Evolutionary conservation across 2,113 vertebrate species (phyloP).

Genomic region (Candoia aspera): DNA sequence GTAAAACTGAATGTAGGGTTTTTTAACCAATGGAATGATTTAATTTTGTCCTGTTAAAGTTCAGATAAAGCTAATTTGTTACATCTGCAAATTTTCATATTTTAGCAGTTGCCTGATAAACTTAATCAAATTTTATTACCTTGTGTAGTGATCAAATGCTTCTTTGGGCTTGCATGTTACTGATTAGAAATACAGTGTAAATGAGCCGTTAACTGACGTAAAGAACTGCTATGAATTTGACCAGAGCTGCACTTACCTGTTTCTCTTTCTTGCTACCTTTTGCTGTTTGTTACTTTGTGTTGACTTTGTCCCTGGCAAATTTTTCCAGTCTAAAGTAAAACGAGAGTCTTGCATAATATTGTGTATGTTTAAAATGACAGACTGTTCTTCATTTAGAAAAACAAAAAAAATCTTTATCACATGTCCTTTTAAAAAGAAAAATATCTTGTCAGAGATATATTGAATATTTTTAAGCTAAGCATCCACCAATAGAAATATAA

Average conservation of each 20-base stretch:
- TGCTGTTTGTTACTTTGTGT: slow-evolving; percentile 78
- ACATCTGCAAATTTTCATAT: slow-evolving; percentile 81
- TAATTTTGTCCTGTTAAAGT: slow-evolving; percentile 77
- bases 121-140: slow-evolving; percentile 83
- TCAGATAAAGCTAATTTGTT: slow-evolving; percentile 80
- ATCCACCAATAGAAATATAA: slow-evolving; percentile 53
- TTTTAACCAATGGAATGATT: slow-evolving; percentile 78
- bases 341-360: slow-evolving; percentile 73
- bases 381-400: slow-evolving; percentile 69
- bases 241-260: slow-evolving; percentile 87
- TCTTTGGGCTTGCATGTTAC: slow-evolving; percentile 88
- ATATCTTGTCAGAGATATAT: slow-evolving; percentile 63
- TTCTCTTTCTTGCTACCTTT: slow-evolving; percentile 71
- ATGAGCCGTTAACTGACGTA: slow-evolving; percentile 81
- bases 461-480: slow-evolving; percentile 64
- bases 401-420: slow-evolving; percentile 64
- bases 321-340: slow-evolving; percentile 78
- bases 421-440: slow-evolving; percentile 65
- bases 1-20: slow-evolving; percentile 87
- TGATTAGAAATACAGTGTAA: slow-evolving; percentile 84
- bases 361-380: slow-evolving; percentile 75
- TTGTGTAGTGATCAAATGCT: slow-evolving; percentile 86
- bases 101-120: slow-evolving; percentile 87
- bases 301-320: slow-evolving; percentile 77
- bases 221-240: slow-evolving; percentile 81